Conservation (phyloP, 2,888 invertebrate genomes). For the Agonopterix subpropinquella region DNA sequence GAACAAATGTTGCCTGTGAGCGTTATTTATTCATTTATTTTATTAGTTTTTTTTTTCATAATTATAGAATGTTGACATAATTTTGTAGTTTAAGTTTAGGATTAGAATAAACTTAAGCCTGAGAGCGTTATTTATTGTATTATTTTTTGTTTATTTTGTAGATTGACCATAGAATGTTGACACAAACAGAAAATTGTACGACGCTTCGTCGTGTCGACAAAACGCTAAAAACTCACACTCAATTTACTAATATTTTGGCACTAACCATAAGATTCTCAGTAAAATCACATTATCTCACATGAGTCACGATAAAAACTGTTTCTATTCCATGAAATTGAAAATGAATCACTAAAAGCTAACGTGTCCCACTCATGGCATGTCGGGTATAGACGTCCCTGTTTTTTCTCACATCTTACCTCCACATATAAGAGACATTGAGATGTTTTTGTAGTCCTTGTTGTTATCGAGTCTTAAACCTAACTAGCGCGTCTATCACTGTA, state of each 20-base stretch:
- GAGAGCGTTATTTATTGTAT: too few relatives aligned
- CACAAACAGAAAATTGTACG: too few relatives aligned
- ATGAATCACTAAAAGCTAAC: slow-evolving; percentile 18
- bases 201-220: background rate
- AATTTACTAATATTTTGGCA: slow-evolving; percentile 5
- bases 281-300: slow-evolving; percentile 6
- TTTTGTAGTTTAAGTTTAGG: too few relatives aligned
- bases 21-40: too few relatives aligned
- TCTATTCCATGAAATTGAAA: slow-evolving; percentile 8
- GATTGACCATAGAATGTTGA: too few relatives aligned
- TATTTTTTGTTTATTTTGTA: too few relatives aligned
- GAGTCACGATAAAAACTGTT: slow-evolving; percentile 14
- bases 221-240: background rate
- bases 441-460: slow-evolving; percentile 30
- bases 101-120: too few relatives aligned
- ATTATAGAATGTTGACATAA: too few relatives aligned
- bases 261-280: background rate
- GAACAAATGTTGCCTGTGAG: too few relatives aligned
- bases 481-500: slow-evolving; percentile 57
- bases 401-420: slow-evolving; percentile 54
- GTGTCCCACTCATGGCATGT: slow-evolving; percentile 17
- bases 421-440: slow-evolving; percentile 64
- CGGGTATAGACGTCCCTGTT: background rate
- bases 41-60: too few relatives aligned
- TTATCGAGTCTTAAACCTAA: slow-evolving; percentile 29